A percentile compares a stretch with the other conserved stretches of the same genome.
Conservation (phyloP, 2,888 invertebrate genomes). For the Scaptomyza flava region DNA sequence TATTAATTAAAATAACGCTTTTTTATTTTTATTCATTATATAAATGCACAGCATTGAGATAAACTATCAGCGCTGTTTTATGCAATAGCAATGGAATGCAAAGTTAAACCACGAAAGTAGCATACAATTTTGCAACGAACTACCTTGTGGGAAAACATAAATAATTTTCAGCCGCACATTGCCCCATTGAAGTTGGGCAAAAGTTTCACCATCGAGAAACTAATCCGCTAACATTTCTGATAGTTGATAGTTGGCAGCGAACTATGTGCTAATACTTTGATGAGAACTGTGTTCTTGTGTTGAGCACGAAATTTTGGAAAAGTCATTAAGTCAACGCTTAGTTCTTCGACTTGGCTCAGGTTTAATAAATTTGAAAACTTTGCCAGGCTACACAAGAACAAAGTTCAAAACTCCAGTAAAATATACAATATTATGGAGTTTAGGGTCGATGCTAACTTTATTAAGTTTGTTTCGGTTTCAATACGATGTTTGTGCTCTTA, state of each 20-base stretch:
- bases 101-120: constrained; percentile 6
- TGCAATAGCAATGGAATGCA: constrained; percentile 7
- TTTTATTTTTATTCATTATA: neutral
- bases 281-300: constrained; percentile 14
- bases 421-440: constrained; percentile 15
- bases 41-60: neutral
- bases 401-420: constrained; percentile 30
- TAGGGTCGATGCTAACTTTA: neutral
- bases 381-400: constrained; percentile 30
- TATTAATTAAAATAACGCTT: neutral
- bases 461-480: constrained; percentile 1
- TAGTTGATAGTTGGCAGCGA: constrained; percentile 32
- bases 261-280: constrained; percentile 42
- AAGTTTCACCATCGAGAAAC: constrained; percentile 31
- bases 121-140: constrained; percentile 5
- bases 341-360: constrained; percentile 17
- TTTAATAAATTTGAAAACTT: constrained; percentile 61
- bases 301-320: constrained; percentile 30
- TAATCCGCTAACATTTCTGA: constrained; percentile 48
- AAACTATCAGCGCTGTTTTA: neutral
- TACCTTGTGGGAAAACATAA: constrained; percentile 15
- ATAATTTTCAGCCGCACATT: constrained; percentile 12
- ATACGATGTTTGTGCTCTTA: constrained; percentile 12
- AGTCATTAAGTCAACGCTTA: constrained; percentile 44
- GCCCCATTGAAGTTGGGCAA: constrained; percentile 27